These are phyloP conservation scores for Drosophila setifemur DNA, from an alignment of 1,140 invertebrate genomes.

Conservation along the genomic window DNA sequence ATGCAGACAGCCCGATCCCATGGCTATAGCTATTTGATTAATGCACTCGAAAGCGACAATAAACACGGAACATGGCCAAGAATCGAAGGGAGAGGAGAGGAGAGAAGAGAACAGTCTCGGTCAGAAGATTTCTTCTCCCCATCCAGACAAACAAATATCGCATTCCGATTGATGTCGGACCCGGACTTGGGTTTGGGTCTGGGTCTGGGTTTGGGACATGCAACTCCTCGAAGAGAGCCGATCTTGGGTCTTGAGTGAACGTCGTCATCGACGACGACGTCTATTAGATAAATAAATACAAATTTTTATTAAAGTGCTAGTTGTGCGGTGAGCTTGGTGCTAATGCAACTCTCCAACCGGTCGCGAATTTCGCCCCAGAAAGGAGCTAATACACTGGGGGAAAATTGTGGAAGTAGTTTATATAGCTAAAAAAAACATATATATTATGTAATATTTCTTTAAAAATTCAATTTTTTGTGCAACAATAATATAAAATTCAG, in stretches of 20 bases:
- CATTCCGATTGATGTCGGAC: conserved; percentile 49
- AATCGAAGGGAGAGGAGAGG: not conserved
- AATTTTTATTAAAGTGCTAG: conserved; percentile 77
- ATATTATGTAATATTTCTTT: too few species aligned
- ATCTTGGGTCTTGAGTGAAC: conserved; percentile 25
- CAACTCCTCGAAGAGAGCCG: conserved; percentile 1
- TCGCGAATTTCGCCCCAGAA: conserved; percentile 5
- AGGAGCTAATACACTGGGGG: not conserved
- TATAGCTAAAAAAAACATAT: too few species aligned
- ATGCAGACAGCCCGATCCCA: conserved; percentile 26
- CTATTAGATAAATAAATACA: conserved; percentile 79
- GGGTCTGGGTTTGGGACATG: not conserved
- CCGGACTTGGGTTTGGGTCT: not conserved
- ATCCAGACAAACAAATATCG: conserved; percentile 62
- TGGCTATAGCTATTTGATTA: conserved; percentile 62
- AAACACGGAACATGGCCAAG: conserved; percentile 55
- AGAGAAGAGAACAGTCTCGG: not conserved
- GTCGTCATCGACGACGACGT: conserved; percentile 37
- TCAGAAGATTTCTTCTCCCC: conserved; percentile 1
- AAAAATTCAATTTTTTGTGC: too few species aligned
- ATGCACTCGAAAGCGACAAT: conserved; percentile 78
- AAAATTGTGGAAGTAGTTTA: not conserved
- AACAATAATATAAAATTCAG: too few species aligned
- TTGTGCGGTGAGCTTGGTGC: conserved; percentile 59
- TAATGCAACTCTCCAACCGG: conserved; percentile 41